Evolutionary conservation across 2,113 vertebrate genomes (phyloP).

Genomic region (Jaculus jaculus): DNA sequence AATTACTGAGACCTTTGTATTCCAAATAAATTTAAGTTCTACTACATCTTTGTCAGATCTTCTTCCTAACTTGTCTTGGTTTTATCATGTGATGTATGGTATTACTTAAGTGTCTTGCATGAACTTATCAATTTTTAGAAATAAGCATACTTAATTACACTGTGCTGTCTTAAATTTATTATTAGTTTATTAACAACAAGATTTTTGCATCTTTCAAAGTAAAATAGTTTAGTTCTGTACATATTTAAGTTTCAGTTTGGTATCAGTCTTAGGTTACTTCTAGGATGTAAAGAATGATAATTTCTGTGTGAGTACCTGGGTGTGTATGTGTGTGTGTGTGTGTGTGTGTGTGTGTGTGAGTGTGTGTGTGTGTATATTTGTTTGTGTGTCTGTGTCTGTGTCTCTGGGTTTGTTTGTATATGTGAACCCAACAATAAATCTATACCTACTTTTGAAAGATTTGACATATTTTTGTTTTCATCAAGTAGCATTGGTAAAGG

Average conservation of each 20-base stretch:
- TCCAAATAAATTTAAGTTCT: background rate
- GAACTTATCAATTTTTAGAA: background rate
- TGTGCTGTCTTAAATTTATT: background rate
- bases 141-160: background rate
- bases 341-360: too few species aligned
- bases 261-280: background rate
- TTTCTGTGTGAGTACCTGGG: background rate
- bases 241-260: background rate
- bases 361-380: too few species aligned
- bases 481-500: background rate
- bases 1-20: background rate
- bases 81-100: background rate
- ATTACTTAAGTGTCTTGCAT: background rate
- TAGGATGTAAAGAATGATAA: slow-evolving; percentile 5
- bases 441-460: background rate
- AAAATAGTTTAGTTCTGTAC: background rate
- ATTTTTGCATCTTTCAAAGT: background rate
- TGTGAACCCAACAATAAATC: background rate
- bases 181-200: background rate
- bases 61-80: background rate
- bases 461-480: background rate
- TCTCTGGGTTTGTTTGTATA: background rate
- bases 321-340: background rate
- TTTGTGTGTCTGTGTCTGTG: too few species aligned
- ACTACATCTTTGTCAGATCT: background rate